These are phyloP conservation scores for Phrynosoma platyrhinos DNA, from an alignment of 2,113 vertebrate species.

Conservation along the genomic window DNA sequence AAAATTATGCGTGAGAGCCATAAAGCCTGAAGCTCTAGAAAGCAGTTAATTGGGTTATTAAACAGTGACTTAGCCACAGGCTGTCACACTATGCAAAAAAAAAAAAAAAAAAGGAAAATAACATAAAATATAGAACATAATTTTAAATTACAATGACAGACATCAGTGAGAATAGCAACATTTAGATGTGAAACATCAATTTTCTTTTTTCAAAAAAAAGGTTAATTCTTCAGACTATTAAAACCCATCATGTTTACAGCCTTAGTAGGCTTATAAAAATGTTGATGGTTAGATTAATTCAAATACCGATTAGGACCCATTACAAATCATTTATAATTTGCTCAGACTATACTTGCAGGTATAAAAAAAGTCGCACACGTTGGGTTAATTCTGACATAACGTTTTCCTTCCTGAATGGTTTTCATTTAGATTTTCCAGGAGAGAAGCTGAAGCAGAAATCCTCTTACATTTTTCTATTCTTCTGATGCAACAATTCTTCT, in stretches of 20 bases:
- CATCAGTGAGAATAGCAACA: not conserved
- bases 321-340: not conserved
- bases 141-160: constrained; percentile 20
- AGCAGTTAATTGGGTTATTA: constrained; percentile 15
- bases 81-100: not conserved
- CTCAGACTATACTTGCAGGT: not conserved
- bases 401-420: not conserved
- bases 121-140: not conserved
- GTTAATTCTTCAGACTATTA: not conserved
- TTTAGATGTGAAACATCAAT: not conserved
- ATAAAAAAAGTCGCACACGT: not conserved
- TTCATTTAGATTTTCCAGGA: not conserved
- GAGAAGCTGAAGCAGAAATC: not conserved
- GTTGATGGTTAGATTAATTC: not conserved
- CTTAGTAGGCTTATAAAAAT: not conserved
- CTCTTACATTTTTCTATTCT: not conserved
- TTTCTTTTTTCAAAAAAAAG: not conserved
- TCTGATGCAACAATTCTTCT: too few species aligned
- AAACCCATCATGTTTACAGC: not conserved
- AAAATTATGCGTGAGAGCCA: not conserved
- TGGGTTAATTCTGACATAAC: not conserved
- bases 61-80: constrained; percentile 1
- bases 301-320: not conserved
- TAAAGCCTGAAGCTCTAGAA: not conserved
- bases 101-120: not conserved